These are phyloP conservation scores for Euzetes globulus DNA, from an alignment of 2,888 invertebrate species.

Conservation along the genomic window DNA sequence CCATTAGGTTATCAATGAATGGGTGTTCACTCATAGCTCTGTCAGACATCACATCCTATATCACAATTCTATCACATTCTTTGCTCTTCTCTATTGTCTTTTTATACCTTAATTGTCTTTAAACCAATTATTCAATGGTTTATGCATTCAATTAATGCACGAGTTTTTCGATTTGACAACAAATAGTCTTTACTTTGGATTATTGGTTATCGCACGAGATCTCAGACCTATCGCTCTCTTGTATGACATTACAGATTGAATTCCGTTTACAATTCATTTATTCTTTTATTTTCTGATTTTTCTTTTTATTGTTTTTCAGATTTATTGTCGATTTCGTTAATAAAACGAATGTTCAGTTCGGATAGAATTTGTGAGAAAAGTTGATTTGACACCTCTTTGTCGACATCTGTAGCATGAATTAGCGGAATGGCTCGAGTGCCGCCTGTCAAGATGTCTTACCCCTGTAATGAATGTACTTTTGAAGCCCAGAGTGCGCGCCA, in stretches of 20 bases:
- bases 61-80: neutral
- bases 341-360: slow-evolving; percentile 9
- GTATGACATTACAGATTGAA: neutral
- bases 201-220: slow-evolving; percentile 8
- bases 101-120: neutral
- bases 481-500: slow-evolving; percentile 33
- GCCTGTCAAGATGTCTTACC: slow-evolving; percentile 17
- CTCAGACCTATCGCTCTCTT: neutral
- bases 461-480: slow-evolving; percentile 31
- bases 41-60: slow-evolving; percentile 14
- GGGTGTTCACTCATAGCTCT: slow-evolving; percentile 1
- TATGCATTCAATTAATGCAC: neutral
- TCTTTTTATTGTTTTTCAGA: slow-evolving; percentile 6
- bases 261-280: neutral
- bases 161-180: neutral
- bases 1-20: slow-evolving; percentile 21
- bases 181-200: neutral
- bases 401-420: slow-evolving; percentile 16
- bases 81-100: neutral
- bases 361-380: neutral
- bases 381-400: neutral
- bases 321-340: slow-evolving; percentile 13
- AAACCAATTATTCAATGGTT: neutral
- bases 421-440: slow-evolving; percentile 14
- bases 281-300: neutral